These are phyloP conservation scores for Parelbella ahira DNA, from an alignment of 2,888 invertebrate genomes.

Conservation along the genomic window DNA sequence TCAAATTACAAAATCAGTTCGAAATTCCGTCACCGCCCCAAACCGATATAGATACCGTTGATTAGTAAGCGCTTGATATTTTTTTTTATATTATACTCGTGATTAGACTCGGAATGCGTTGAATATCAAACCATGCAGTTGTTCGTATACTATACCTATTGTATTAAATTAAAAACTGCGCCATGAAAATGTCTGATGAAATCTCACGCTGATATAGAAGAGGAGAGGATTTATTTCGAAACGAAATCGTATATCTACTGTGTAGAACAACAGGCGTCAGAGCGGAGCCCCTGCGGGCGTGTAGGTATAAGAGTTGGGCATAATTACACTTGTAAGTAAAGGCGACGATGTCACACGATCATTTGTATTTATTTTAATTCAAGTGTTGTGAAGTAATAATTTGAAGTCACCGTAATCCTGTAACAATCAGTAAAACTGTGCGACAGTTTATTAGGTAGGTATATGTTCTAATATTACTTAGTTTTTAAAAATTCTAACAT, in stretches of 20 bases:
- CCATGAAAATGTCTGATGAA: too few relatives aligned
- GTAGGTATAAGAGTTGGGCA: conserved; percentile 24
- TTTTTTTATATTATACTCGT: too few relatives aligned
- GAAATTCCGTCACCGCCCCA: conserved; percentile 66
- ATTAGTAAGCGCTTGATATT: conserved; percentile 3
- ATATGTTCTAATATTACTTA: conserved; percentile 62
- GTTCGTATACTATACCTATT: too few relatives aligned
- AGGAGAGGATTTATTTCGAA: conserved; percentile 75
- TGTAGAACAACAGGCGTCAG: conserved; percentile 79
- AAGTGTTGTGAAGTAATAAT: conserved; percentile 60
- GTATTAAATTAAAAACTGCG: too few relatives aligned
- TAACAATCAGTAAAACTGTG: conserved; percentile 59
- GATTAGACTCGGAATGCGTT: too few relatives aligned
- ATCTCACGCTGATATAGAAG: too few relatives aligned
- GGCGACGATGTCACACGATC: conserved; percentile 22
- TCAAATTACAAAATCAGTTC: conserved; percentile 49
- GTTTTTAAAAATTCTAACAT: conserved; percentile 68
- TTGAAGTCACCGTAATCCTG: conserved; percentile 51
- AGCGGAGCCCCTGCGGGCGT: too few relatives aligned
- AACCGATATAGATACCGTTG: conserved; percentile 30
- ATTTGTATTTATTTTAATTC: conserved; percentile 42
- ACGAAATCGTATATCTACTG: conserved; percentile 78
- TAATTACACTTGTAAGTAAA: conserved; percentile 31
- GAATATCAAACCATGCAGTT: too few relatives aligned
- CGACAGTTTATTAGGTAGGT: conserved; percentile 70